Evolutionary conservation across 2,888 invertebrate species (phyloP).

Genomic region (Andrena fulva): DNA sequence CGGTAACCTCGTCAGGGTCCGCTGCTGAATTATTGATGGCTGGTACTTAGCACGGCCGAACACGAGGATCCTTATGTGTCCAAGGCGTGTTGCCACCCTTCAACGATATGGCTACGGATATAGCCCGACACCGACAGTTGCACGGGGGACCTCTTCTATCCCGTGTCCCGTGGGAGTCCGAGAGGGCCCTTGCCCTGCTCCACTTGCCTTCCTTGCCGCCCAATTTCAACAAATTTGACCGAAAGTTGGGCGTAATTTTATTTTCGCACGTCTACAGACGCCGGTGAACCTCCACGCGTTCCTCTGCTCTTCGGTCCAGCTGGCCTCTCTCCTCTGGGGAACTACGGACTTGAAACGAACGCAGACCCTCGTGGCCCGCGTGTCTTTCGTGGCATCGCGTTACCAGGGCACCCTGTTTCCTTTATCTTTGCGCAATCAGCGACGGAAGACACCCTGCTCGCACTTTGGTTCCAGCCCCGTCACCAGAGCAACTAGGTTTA

Average conservation of each 20-base stretch:
- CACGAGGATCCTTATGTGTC: conserved; percentile 71
- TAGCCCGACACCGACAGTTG: conserved; percentile 43
- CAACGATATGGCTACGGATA: conserved; percentile 66
- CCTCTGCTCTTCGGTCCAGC: conserved; percentile 41
- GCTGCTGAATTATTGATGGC: conserved; percentile 84
- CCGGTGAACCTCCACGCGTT: not conserved
- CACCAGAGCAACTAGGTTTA: conserved; percentile 8
- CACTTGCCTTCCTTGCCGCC: conserved; percentile 80
- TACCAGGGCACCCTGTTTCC: conserved; percentile 55
- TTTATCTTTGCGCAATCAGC: conserved; percentile 82
- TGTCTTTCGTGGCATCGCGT: not conserved
- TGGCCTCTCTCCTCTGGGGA: conserved; percentile 63
- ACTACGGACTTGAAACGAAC: conserved; percentile 66
- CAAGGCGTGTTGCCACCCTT: conserved; percentile 68
- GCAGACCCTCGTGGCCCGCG: conserved; percentile 38
- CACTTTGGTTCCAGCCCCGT: conserved; percentile 59
- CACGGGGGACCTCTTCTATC: conserved; percentile 59
- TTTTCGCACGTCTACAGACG: conserved; percentile 85
- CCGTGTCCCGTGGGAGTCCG: conserved; percentile 72
- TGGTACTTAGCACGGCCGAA: conserved; percentile 77
- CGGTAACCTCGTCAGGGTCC: conserved; percentile 83
- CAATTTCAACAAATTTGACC: conserved; percentile 88
- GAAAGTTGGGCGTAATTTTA: conserved; percentile 87
- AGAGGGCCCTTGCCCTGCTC: conserved; percentile 69
- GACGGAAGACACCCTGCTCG: conserved; percentile 76